phyloP scores from a whole-genome alignment of 2,113 vertebrate species.

The Speoplatyrhinus poulsoni region DNA sequence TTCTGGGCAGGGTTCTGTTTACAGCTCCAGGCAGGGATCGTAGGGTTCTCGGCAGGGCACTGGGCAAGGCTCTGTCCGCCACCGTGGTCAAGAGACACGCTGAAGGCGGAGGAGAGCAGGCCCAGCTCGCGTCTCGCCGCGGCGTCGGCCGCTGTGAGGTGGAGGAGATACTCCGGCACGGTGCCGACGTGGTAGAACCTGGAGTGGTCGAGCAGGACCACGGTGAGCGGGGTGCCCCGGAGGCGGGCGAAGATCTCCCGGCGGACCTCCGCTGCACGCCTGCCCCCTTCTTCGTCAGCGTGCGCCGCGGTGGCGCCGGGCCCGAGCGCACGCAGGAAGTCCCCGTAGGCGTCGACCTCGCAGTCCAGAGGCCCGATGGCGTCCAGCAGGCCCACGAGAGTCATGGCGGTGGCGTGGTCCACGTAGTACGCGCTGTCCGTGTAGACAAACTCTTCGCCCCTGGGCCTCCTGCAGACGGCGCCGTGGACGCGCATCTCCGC shows the following conservation, averaged over 20 bases:
- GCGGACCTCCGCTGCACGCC: constrained; percentile 69
- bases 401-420: constrained; percentile 70
- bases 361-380: constrained; percentile 77
- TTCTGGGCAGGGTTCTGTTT: not conserved
- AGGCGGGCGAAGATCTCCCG: constrained; percentile 83
- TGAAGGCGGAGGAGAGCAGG: constrained; percentile 80
- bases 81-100: constrained; percentile 44
- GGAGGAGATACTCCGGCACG: constrained; percentile 85
- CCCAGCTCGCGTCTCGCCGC: constrained; percentile 80
- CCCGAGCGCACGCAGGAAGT: constrained; percentile 92
- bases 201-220: constrained; percentile 90
- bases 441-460: constrained; percentile 78
- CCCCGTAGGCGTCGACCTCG: constrained; percentile 94
- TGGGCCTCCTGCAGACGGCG: constrained; percentile 70
- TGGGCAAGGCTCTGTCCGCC: not conserved
- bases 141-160: constrained; percentile 79
- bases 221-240: constrained; percentile 81
- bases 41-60: no score
- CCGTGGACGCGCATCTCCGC: constrained; percentile 75
- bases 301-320: constrained; percentile 80
- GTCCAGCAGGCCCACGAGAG: constrained; percentile 79
- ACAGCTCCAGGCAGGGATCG: no score
- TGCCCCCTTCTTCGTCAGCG: constrained; percentile 34
- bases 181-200: constrained; percentile 94
- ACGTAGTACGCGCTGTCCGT: constrained; percentile 94